Conservation (phyloP, 1,140 invertebrate genomes). For the Medauroidea extradentata region DNA sequence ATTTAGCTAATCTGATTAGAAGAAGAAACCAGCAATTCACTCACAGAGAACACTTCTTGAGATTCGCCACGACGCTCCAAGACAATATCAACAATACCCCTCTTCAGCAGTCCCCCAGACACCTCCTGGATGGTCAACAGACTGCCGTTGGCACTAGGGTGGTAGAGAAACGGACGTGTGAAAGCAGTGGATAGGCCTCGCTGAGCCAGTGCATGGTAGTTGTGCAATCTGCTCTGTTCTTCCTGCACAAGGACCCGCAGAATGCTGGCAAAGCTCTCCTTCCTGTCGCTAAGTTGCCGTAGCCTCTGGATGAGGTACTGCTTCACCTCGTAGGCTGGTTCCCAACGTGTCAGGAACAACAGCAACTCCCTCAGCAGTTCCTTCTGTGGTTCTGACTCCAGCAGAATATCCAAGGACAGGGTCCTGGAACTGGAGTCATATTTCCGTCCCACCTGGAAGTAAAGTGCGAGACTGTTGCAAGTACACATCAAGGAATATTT, state of each 20-base stretch:
- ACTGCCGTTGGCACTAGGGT: slow-evolving; percentile 59
- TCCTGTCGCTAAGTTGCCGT: slow-evolving; percentile 53
- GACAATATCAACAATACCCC: slow-evolving; percentile 68
- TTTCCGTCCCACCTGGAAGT: slow-evolving; percentile 58
- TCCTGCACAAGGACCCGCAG: slow-evolving; percentile 9
- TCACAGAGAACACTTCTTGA: slow-evolving; percentile 49
- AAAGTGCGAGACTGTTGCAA: slow-evolving; percentile 38
- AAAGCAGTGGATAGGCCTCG: slow-evolving; percentile 69
- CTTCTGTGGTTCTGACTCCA: slow-evolving; percentile 52
- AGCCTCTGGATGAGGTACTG: slow-evolving; percentile 62
- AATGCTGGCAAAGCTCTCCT: slow-evolving; percentile 6
- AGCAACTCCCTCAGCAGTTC: slow-evolving; percentile 52
- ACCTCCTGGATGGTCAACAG: slow-evolving; percentile 73
- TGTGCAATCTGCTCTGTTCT: slow-evolving; percentile 35
- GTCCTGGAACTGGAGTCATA: slow-evolving; percentile 67
- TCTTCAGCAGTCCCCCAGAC: slow-evolving; percentile 65
- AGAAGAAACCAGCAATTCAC: slow-evolving; percentile 10
- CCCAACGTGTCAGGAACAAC: slow-evolving; percentile 47
- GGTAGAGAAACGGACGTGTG: slow-evolving; percentile 53
- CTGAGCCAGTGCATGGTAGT: slow-evolving; percentile 62
- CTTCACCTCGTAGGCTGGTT: slow-evolving; percentile 59
- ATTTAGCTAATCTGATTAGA: neutral
- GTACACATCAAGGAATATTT: too few relatives aligned
- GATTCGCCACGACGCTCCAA: slow-evolving; percentile 50
- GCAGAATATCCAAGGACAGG: slow-evolving; percentile 66